Evolutionary conservation across 2,797 vertebrate species (phyloP).

Genomic region (Lutjanus campechanus): DNA sequence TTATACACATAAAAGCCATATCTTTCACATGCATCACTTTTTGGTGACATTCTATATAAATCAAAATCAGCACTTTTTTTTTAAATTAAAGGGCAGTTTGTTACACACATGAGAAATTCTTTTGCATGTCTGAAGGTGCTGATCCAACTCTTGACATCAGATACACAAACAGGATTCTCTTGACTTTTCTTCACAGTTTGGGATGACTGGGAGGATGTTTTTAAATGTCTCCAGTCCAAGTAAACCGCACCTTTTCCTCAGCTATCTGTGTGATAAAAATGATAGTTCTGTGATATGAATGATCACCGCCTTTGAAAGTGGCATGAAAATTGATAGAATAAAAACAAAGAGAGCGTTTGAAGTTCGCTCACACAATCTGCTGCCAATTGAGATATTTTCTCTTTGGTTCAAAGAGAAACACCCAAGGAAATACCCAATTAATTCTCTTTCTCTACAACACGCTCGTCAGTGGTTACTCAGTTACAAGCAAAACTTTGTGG

Average conservation of each 20-base stretch:
- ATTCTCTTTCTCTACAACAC: not conserved
- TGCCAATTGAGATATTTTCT: constrained; percentile 20
- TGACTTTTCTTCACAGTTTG: constrained; percentile 12
- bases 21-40: not conserved
- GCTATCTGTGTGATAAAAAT: constrained; percentile 15
- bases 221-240: not conserved
- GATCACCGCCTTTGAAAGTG: constrained; percentile 10
- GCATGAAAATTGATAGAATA: not conserved
- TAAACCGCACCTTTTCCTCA: constrained; percentile 46
- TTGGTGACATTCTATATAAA: not conserved
- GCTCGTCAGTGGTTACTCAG: not conserved
- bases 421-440: not conserved
- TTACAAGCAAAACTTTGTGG: not conserved
- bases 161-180: constrained; percentile 11
- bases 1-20: not conserved
- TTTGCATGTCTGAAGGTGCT: not conserved
- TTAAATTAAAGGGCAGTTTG: not conserved
- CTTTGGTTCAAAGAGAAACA: constrained; percentile 19
- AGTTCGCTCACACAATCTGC: constrained; percentile 7
- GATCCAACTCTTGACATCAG: constrained; percentile 8
- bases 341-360: constrained; percentile 20
- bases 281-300: constrained; percentile 6
- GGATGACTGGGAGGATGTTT: constrained; percentile 9
- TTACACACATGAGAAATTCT: not conserved
- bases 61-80: not conserved